phyloP scores from a whole-genome alignment of 2,888 invertebrate species.

The Cryptosula pallasiana region DNA sequence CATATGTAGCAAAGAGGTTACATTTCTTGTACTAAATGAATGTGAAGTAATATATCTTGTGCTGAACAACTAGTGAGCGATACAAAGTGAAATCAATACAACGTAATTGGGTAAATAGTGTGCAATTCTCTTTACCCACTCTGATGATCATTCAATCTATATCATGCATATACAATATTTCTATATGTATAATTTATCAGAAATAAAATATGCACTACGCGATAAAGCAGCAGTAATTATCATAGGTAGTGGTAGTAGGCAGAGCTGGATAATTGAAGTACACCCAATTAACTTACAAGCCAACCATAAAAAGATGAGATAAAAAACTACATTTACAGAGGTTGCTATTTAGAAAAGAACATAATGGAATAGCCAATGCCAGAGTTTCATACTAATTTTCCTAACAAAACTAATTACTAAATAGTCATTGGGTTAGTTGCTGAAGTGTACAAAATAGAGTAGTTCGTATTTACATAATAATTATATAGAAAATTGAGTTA shows the following conservation, averaged over 20 bases:
- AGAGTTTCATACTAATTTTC: neutral
- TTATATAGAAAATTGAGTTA: neutral
- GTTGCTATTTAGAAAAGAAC: neutral
- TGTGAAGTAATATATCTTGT: too few relatives aligned
- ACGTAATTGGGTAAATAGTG: constrained; percentile 20
- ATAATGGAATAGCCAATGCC: neutral
- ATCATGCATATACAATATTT: neutral
- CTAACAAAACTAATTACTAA: constrained; percentile 1
- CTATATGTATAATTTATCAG: constrained; percentile 15
- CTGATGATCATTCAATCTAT: constrained; percentile 6
- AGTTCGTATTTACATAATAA: constrained; percentile 14
- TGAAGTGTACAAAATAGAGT: neutral
- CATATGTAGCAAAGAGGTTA: too few relatives aligned
- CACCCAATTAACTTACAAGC: constrained; percentile 18
- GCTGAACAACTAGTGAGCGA: neutral
- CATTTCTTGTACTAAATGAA: too few relatives aligned
- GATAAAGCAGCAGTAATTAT: neutral
- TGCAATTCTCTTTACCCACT: neutral
- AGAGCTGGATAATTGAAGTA: neutral
- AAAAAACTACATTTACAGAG: neutral
- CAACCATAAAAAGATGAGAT: constrained; percentile 1
- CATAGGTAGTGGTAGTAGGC: neutral
- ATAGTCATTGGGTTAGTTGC: neutral
- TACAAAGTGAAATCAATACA: constrained; percentile 12
- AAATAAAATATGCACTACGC: neutral